phyloP scores from a whole-genome alignment of 2,113 vertebrate species.

The Plectropomus leopardus region DNA sequence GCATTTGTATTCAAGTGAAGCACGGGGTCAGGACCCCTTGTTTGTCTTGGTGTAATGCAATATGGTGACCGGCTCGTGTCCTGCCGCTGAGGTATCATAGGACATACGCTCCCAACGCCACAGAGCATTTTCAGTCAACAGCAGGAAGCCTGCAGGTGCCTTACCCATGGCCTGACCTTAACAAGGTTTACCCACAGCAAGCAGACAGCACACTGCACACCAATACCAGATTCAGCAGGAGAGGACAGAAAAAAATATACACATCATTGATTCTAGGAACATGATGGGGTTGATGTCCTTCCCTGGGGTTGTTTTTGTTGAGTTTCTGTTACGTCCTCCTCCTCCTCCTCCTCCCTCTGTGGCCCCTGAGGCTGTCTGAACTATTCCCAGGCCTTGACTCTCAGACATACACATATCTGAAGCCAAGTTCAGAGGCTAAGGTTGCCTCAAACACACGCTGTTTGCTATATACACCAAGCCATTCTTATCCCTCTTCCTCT shows the following conservation, averaged over 20 bases:
- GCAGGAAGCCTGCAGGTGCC: conserved; percentile 66
- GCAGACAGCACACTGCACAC: conserved; percentile 50
- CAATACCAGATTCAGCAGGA: conserved; percentile 57
- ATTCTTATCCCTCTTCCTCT: conserved; percentile 1
- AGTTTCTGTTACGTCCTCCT: conserved; percentile 44
- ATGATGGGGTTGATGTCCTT: conserved; percentile 75
- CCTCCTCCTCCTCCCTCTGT: conserved; percentile 29
- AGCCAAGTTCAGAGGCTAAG: conserved; percentile 10
- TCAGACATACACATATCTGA: conserved; percentile 32
- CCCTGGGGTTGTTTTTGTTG: conserved; percentile 64
- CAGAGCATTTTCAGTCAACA: conserved; percentile 68
- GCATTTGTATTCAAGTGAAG: conserved; percentile 70
- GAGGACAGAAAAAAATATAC: conserved; percentile 54
- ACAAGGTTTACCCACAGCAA: conserved; percentile 75
- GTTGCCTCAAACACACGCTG: conserved; percentile 14
- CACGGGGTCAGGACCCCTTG: conserved; percentile 53
- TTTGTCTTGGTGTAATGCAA: conserved; percentile 74
- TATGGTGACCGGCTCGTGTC: conserved; percentile 63
- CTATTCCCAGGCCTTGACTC: conserved; percentile 51
- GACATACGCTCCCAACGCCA: conserved; percentile 56
- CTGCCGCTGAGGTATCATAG: conserved; percentile 46
- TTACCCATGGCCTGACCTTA: conserved; percentile 77
- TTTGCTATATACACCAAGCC: background rate
- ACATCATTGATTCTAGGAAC: conserved; percentile 77
- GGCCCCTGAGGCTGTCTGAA: conserved; percentile 62